Conservation (phyloP, 1,140 invertebrate species). For the Drosophila sucinea region DNA sequence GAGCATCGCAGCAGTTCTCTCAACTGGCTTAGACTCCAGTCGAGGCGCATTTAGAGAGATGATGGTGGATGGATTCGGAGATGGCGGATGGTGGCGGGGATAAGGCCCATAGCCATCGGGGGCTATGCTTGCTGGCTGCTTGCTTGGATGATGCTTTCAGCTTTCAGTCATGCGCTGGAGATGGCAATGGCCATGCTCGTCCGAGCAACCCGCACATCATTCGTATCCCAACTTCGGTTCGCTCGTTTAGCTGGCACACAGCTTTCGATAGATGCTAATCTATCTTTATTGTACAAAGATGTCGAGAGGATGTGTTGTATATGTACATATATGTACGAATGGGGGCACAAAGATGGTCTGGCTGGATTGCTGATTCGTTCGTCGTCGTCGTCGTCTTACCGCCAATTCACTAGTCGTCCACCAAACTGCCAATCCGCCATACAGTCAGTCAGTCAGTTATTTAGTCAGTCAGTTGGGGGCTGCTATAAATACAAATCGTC, state of each 20-base stretch:
- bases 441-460: constrained; percentile 11
- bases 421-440: constrained; percentile 6
- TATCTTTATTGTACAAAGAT: constrained; percentile 77
- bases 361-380: constrained; percentile 12
- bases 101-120: constrained; percentile 23
- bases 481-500: constrained; percentile 70
- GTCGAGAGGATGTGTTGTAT: constrained; percentile 63
- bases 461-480: constrained; percentile 20
- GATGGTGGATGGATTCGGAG: background rate
- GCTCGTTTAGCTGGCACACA: constrained; percentile 61
- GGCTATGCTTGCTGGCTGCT: constrained; percentile 16
- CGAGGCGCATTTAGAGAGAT: constrained; percentile 26
- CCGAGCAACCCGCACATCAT: constrained; percentile 38
- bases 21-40: constrained; percentile 58
- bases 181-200: constrained; percentile 22
- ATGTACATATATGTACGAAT: constrained; percentile 45
- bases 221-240: constrained; percentile 37
- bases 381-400: background rate
- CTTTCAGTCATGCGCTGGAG: constrained; percentile 65
- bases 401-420: constrained; percentile 7
- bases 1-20: constrained; percentile 47
- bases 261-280: constrained; percentile 75
- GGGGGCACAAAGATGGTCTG: constrained; percentile 45
- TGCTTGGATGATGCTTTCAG: constrained; percentile 46
- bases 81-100: constrained; percentile 11